Conservation (phyloP, 2,113 vertebrate genomes). For the Excalfactoria chinensis region DNA sequence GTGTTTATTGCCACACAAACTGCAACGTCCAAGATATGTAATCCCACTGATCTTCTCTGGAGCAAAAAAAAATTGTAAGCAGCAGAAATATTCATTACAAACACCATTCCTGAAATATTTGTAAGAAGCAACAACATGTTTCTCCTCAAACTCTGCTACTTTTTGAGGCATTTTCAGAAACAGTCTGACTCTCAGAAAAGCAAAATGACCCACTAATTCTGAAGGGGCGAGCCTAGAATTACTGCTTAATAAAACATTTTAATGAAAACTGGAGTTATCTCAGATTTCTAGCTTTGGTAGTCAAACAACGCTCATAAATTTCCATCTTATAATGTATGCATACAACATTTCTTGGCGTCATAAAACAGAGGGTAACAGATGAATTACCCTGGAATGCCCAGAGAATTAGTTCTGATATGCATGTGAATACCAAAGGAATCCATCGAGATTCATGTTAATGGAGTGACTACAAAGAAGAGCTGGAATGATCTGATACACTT, state of each 20-base stretch:
- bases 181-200: background rate
- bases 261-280: constrained; percentile 19
- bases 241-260: background rate
- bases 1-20: background rate
- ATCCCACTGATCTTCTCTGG: background rate
- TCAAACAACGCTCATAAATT: background rate
- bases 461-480: constrained; percentile 53
- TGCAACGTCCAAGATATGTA: background rate
- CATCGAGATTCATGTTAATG: constrained; percentile 17
- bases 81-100: background rate
- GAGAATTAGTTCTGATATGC: constrained; percentile 58
- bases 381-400: constrained; percentile 56
- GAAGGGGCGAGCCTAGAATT: background rate
- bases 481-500: constrained; percentile 30
- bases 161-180: background rate
- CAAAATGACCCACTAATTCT: background rate
- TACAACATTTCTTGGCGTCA: constrained; percentile 38
- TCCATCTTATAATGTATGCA: background rate
- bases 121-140: background rate
- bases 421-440: constrained; percentile 61
- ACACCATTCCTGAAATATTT: background rate
- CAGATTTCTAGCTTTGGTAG: background rate
- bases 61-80: background rate
- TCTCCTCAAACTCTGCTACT: background rate
- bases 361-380: constrained; percentile 37